Evolutionary conservation across 1,140 invertebrate species (phyloP).

Genomic region (Macrotrachela quadricornifera): DNA sequence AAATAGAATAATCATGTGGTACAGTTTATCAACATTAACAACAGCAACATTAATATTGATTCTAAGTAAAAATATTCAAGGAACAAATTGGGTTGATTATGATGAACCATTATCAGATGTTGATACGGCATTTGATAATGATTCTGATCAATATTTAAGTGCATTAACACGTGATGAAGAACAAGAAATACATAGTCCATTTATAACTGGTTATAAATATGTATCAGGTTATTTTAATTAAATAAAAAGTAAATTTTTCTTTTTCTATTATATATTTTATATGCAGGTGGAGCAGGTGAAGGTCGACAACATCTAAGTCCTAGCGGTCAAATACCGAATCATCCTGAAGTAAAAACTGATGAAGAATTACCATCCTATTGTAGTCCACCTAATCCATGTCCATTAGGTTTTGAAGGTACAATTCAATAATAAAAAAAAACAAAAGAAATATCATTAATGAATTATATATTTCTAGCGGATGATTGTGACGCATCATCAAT

Average conservation of each 20-base stretch:
- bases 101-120: no score
- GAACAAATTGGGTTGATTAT: no score
- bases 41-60: no score
- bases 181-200: background rate
- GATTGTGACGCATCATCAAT: slow-evolving; percentile 3
- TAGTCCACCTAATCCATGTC: slow-evolving; percentile 94
- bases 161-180: background rate
- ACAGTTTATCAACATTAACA: no score
- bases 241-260: no score
- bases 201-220: slow-evolving; percentile 2
- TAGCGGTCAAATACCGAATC: slow-evolving; percentile 38
- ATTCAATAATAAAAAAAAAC: no score
- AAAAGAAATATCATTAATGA: no score
- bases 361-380: slow-evolving; percentile 84
- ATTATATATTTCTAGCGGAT: no score
- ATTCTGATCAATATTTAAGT: background rate
- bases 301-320: slow-evolving; percentile 45
- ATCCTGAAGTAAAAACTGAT: slow-evolving; percentile 57
- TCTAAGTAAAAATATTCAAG: no score
- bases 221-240: slow-evolving; percentile 17
- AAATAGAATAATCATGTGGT: no score
- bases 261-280: no score
- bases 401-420: slow-evolving; percentile 38
- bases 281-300: slow-evolving; percentile 41
- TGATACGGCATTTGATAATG: background rate